A percentile compares a stretch with the other conserved stretches of the same genome.
Conservation (phyloP, 2,888 invertebrate species). For the Eledone cirrhosa region DNA sequence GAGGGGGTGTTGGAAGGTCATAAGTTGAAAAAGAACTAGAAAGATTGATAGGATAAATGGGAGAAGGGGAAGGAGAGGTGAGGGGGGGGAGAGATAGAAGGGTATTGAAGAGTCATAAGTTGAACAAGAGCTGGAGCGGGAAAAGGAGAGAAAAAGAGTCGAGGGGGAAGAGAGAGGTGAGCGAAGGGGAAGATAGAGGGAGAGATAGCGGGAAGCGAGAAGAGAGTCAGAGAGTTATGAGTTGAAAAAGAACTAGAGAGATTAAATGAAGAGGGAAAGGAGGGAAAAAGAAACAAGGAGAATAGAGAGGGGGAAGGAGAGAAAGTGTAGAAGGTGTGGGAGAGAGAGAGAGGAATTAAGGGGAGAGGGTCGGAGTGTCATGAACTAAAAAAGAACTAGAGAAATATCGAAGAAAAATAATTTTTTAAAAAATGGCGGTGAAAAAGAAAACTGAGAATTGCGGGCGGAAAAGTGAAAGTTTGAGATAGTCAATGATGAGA, state of each 20-base stretch:
- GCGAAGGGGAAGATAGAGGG: slow-evolving; percentile 9
- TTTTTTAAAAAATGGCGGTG: too few relatives aligned
- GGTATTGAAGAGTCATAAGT: slow-evolving; percentile 31
- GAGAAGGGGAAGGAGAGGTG: slow-evolving; percentile 23
- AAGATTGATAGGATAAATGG: not conserved
- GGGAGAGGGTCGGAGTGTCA: too few relatives aligned
- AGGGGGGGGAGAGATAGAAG: slow-evolving; percentile 32
- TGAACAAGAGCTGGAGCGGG: slow-evolving; percentile 25
- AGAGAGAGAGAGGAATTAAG: too few relatives aligned
- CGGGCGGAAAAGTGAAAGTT: too few relatives aligned
- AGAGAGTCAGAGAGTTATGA: not conserved
- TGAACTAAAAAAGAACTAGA: not conserved
- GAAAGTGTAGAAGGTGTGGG: too few relatives aligned
- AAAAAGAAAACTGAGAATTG: too few relatives aligned
- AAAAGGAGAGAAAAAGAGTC: slow-evolving; percentile 15
- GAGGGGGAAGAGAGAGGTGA: slow-evolving; percentile 10
- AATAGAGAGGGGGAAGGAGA: not conserved
- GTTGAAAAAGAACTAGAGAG: not conserved
- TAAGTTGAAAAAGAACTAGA: not conserved
- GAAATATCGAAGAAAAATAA: not conserved
- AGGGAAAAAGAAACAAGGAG: not conserved
- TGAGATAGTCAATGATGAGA: too few relatives aligned
- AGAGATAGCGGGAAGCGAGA: slow-evolving; percentile 2
- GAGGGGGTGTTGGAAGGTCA: not conserved
- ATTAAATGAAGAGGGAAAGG: not conserved